These are phyloP conservation scores for Cliona cf. orientalis DNA, from an alignment of 37 sponge, comb jelly and placozoan genomes.

Conservation along the genomic window DNA sequence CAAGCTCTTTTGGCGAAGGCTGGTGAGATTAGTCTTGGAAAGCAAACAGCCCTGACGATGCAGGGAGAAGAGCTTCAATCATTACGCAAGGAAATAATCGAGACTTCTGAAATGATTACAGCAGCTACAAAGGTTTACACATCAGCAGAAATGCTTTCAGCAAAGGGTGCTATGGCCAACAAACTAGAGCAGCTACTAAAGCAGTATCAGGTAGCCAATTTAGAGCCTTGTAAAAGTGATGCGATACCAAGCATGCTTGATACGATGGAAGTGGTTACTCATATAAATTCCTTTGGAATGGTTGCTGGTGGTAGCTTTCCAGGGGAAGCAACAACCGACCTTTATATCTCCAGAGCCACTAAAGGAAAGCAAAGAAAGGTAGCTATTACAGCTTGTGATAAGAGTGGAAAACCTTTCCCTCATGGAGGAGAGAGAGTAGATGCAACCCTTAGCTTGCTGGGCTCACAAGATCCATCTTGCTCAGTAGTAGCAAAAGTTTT, in stretches of 20 bases:
- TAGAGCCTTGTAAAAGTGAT: neutral
- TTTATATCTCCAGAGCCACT: neutral
- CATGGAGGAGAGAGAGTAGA: slow-evolving; percentile 14
- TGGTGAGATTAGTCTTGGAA: slow-evolving; percentile 10
- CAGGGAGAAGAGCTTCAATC: slow-evolving; percentile 18
- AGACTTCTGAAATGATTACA: neutral
- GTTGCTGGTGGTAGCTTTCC: slow-evolving; percentile 16
- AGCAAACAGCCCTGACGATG: slow-evolving; percentile 1
- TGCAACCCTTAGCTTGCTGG: neutral
- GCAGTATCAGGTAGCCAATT: neutral
- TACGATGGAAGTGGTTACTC: neutral
- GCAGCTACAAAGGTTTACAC: slow-evolving; percentile 8
- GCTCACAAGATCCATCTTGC: neutral
- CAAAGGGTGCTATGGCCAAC: slow-evolving; percentile 8
- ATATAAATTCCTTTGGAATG: neutral
- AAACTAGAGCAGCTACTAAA: neutral
- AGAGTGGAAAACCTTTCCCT: slow-evolving; percentile 10
- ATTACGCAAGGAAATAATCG: neutral
- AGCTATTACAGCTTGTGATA: neutral
- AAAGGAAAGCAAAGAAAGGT: slow-evolving; percentile 5
- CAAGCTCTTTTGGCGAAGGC: neutral
- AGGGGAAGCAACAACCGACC: neutral
- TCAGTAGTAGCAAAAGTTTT: neutral
- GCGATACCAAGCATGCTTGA: neutral
- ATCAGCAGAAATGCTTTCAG: slow-evolving; percentile 29